Conservation (phyloP, 2,888 invertebrate genomes). For the Hypselothyrea guttata region DNA sequence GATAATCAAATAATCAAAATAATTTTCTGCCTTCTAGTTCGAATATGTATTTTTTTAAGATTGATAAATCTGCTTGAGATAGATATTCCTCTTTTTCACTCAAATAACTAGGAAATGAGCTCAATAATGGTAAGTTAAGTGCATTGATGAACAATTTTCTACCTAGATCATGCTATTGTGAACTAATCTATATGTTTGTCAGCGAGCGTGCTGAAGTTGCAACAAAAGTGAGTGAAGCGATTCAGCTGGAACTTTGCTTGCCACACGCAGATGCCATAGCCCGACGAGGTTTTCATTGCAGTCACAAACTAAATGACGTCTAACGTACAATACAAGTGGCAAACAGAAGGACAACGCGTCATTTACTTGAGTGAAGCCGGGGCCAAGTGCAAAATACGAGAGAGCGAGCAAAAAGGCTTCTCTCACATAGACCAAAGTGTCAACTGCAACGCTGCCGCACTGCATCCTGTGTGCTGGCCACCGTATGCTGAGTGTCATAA, state of each 20-base stretch:
- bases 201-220: conserved; percentile 46
- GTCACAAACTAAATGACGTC: conserved; percentile 55
- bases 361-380: conserved; percentile 26
- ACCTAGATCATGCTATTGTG: no score
- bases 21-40: no score
- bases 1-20: no score
- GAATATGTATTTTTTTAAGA: no score
- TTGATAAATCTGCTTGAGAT: no score
- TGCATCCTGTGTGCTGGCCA: conserved; percentile 62
- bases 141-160: no score
- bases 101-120: no score
- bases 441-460: conserved; percentile 58
- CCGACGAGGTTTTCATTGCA: conserved; percentile 31
- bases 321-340: conserved; percentile 41
- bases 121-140: no score
- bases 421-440: conserved; percentile 54
- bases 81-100: no score
- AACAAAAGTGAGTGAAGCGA: conserved; percentile 36
- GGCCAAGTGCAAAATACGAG: background rate
- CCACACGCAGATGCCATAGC: conserved; percentile 3
- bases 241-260: conserved; percentile 34
- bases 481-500: conserved; percentile 65
- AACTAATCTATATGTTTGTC: background rate
- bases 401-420: background rate
- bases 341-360: conserved; percentile 49